Percentiles rank a stretch among this genome's conserved stretches.
Conservation (phyloP, 2,888 invertebrate species). For the Lithophane semibrunnea region DNA sequence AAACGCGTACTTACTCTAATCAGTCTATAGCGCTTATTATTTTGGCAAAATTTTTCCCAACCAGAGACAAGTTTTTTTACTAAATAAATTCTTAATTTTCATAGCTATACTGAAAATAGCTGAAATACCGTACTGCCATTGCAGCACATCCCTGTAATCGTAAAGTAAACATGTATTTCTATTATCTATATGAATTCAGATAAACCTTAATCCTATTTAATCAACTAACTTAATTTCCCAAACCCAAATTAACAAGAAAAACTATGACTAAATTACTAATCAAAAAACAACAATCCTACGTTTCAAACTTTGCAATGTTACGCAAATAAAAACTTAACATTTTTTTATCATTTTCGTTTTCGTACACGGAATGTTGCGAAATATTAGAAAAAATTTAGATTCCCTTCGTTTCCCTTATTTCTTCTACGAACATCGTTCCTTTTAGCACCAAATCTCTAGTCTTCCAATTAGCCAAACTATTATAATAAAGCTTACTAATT, state of each 20-base stretch:
- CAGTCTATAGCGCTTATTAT: constrained; percentile 91
- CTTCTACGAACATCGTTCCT: constrained; percentile 84
- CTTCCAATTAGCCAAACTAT: constrained; percentile 89
- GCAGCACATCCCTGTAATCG: constrained; percentile 90
- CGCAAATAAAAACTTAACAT: constrained; percentile 90
- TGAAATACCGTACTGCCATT: constrained; percentile 83
- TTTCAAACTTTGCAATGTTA: constrained; percentile 84
- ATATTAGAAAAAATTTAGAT: constrained; percentile 74
- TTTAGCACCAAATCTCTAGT: constrained; percentile 90
- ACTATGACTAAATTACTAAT: constrained; percentile 86
- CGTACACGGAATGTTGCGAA: constrained; percentile 88
- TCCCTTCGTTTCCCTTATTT: constrained; percentile 73
- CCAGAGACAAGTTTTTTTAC: constrained; percentile 76
- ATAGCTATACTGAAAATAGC: constrained; percentile 75
- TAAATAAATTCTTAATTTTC: constrained; percentile 82
- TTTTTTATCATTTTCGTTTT: constrained; percentile 71
- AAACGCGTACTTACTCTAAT: constrained; percentile 90
- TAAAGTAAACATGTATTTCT: constrained; percentile 88
- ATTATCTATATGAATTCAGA: constrained; percentile 89
- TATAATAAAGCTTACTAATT: constrained; percentile 87
- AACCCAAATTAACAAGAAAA: constrained; percentile 90
- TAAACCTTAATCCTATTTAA: constrained; percentile 88
- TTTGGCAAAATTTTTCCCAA: constrained; percentile 84
- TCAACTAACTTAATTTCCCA: constrained; percentile 89
- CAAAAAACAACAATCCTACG: constrained; percentile 89